These are phyloP conservation scores for Limnodromus scolopaceus DNA, from an alignment of 2,797 vertebrate species.

Conservation along the genomic window DNA sequence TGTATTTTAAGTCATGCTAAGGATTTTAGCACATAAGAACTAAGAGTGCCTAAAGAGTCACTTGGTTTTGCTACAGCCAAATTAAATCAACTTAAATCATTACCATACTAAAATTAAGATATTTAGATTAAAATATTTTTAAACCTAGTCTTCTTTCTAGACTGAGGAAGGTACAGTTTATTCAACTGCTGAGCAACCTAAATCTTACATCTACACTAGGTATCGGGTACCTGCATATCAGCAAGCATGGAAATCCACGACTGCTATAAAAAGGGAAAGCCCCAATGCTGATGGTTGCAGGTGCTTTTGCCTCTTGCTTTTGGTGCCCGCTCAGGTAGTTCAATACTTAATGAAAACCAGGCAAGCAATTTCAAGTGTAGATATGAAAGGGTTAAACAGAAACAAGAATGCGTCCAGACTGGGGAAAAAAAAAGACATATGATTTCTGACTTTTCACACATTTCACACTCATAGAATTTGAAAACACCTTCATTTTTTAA, in stretches of 20 bases:
- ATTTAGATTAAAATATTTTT: not conserved
- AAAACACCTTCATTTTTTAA: constrained; percentile 69
- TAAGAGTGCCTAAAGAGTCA: not conserved
- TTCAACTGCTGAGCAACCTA: not conserved
- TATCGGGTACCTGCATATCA: not conserved
- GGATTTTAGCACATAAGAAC: not conserved
- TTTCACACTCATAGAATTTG: not conserved
- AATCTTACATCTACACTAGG: not conserved
- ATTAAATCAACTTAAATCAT: not conserved
- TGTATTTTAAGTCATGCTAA: not conserved
- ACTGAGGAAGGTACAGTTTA: not conserved
- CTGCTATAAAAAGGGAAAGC: not conserved
- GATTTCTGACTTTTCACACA: constrained; percentile 1
- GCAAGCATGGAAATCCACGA: not conserved
- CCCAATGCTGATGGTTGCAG: not conserved
- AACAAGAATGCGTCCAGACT: not conserved
- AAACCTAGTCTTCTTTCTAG: not conserved
- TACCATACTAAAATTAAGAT: not conserved
- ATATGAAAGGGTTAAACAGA: not conserved
- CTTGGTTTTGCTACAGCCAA: not conserved
- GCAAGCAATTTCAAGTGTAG: not conserved
- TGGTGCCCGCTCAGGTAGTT: not conserved
- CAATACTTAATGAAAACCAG: not conserved
- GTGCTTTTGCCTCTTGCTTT: not conserved
- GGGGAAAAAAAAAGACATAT: not conserved